These are phyloP conservation scores for Chaenocephalus aceratus DNA, from an alignment of 2,113 vertebrate genomes.

Conservation along the genomic window DNA sequence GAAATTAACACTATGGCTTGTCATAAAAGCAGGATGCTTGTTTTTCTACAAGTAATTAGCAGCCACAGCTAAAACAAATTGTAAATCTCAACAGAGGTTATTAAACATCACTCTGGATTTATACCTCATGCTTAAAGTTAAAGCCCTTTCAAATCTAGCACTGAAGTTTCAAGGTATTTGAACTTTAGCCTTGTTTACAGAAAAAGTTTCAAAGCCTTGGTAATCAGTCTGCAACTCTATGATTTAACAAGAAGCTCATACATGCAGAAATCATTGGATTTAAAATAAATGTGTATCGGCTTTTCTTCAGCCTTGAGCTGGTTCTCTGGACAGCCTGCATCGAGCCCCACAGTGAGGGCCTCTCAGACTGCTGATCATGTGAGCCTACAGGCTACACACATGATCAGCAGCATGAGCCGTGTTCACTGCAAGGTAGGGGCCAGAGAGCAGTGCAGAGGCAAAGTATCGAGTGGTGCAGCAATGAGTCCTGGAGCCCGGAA, in stretches of 20 bases:
- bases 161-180: conserved; percentile 12
- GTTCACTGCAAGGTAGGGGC: background rate
- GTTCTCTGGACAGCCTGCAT: background rate
- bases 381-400: background rate
- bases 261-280: conserved; percentile 1
- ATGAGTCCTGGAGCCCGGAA: too few relatives aligned
- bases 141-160: conserved; percentile 19
- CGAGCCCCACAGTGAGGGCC: background rate
- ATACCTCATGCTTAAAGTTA: conserved; percentile 15
- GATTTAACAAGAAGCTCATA: conserved; percentile 12
- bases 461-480: background rate
- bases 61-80: background rate
- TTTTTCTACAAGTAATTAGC: conserved; percentile 23
- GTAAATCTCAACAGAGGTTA: background rate
- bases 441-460: background rate
- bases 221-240: conserved; percentile 5
- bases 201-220: conserved; percentile 13
- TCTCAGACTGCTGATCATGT: conserved; percentile 1
- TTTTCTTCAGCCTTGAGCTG: conserved; percentile 8
- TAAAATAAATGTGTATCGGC: conserved; percentile 13
- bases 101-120: background rate
- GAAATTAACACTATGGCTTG: too few relatives aligned
- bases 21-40: conserved; percentile 23
- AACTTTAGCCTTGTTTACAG: conserved; percentile 17
- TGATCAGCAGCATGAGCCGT: background rate